These are phyloP conservation scores for Pseudorhiza aurosa DNA, from an alignment of 30 jellyfish, hydroid and myxozoan species.

Conservation along the genomic window DNA sequence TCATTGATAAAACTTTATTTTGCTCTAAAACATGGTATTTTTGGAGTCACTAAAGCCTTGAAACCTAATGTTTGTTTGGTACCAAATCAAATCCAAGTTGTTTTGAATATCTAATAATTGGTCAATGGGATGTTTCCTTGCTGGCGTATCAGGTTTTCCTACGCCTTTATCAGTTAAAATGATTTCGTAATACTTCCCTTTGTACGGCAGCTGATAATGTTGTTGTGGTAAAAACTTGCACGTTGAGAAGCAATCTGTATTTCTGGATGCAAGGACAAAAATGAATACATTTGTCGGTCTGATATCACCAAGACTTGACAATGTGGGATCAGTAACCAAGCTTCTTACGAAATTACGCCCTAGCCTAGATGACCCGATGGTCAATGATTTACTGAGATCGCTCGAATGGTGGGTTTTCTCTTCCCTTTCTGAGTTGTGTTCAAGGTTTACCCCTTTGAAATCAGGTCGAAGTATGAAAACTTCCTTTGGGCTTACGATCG, in stretches of 20 bases:
- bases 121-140: neutral
- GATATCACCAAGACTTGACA: slow-evolving; percentile 30
- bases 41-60: slow-evolving; percentile 24
- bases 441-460: neutral
- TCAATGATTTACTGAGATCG: neutral
- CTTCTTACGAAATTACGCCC: slow-evolving; percentile 1
- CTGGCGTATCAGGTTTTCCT: neutral
- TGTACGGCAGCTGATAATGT: slow-evolving; percentile 3
- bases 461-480: slow-evolving; percentile 23
- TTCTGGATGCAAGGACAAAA: slow-evolving; percentile 34
- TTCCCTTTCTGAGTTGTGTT: neutral
- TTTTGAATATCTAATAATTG: slow-evolving; percentile 5
- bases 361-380: neutral
- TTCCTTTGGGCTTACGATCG: slow-evolving; percentile 54
- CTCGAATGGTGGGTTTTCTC: neutral
- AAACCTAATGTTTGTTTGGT: slow-evolving; percentile 16
- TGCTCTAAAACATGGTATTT: neutral
- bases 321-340: slow-evolving; percentile 3
- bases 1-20: no score
- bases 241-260: neutral
- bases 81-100: slow-evolving; percentile 43
- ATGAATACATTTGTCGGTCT: slow-evolving; percentile 33
- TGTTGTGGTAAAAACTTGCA: slow-evolving; percentile 20
- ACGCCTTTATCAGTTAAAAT: slow-evolving; percentile 26
- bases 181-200: slow-evolving; percentile 31